phyloP scores from a whole-genome alignment of 2,888 invertebrate species.

The Plebejus anna region DNA sequence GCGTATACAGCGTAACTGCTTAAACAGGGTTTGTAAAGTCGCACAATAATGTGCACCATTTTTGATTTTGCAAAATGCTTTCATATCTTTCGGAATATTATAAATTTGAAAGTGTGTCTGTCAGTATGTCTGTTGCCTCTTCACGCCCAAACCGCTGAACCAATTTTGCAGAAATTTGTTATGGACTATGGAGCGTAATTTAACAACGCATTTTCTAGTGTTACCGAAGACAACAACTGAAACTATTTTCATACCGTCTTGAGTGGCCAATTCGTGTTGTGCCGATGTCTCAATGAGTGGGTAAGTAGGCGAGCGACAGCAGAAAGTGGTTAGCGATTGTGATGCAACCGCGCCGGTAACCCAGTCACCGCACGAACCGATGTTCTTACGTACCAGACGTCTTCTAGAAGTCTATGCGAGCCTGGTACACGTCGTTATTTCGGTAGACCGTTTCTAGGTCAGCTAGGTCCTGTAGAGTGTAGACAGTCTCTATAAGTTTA shows the following conservation, averaged over 20 bases:
- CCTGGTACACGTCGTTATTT: constrained; percentile 6
- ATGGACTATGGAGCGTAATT: too few species aligned
- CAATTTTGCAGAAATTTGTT: too few species aligned
- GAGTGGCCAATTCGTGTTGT: constrained; percentile 32
- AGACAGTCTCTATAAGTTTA: background rate
- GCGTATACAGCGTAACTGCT: too few species aligned
- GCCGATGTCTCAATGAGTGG: constrained; percentile 69
- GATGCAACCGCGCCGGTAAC: constrained; percentile 76
- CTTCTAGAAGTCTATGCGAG: background rate
- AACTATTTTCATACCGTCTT: background rate
- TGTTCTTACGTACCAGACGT: constrained; percentile 17
- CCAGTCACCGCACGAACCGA: constrained; percentile 56
- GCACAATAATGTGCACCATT: too few species aligned
- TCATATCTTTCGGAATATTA: too few species aligned
- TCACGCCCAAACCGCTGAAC: too few species aligned
- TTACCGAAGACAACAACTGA: too few species aligned
- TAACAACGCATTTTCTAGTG: background rate
- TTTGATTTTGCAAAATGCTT: too few species aligned
- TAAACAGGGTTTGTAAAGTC: too few species aligned
- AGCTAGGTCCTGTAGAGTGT: background rate
- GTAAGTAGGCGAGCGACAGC: constrained; percentile 77
- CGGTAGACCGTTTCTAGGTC: constrained; percentile 16
- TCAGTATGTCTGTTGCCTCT: too few species aligned
- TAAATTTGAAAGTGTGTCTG: too few species aligned
- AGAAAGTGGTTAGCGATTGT: constrained; percentile 67